Base-by-base conservation (phyloP, 2,113 vertebrate species). In the Merops nubicus region DNA sequence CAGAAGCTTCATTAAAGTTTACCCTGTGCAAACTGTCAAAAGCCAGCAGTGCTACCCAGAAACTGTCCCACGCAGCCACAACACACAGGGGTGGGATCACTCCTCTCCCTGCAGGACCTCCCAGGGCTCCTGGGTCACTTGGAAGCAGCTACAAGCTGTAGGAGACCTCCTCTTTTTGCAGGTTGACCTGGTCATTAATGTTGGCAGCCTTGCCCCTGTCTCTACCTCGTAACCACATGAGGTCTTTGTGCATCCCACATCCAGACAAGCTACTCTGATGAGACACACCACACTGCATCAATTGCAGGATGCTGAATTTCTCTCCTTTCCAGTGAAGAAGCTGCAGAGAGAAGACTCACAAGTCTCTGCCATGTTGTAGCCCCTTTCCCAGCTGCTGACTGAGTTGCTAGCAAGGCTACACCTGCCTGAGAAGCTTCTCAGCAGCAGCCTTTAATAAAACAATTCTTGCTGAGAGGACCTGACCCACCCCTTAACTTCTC, bases 161-260 rank as follows among this genome's bases (percentile, higher is more conserved):
- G 40, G 22, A 14, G 53, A 11, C 6, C 0, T 4, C 8, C 43
- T 43, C 34, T 64, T 50, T 57, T 26, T 4, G 42, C 12, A 14
- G 10, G 57, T 11, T 6, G 18, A 56, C 38, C 15, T 18, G n/a
- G 38, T 17, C 1, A 1, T 8, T 5, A 21, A 5, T 18, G 6
- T 47, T 76, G 38, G 51, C 38, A 83, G 34, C 19, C 23, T 63
- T 67, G 40, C 47, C 6, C 0, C 9, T 0, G 0, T 19, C 31
- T 45, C 80, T 79, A 43, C 40, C 43, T n/a, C 36, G 26, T 51
- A 20, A 62, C 51, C 47, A 17, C 15, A 29, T 28, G 34, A 23
- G 28, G 38, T 25, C 33, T 31, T 60, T 7, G 10, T 9, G 21
- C 28, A 54, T 25, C 4, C 0, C 57, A 16, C 4, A 11, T 16